Evolutionary conservation across 2,888 invertebrate genomes (phyloP).

Genomic region (Megaustenia siamemsis): DNA sequence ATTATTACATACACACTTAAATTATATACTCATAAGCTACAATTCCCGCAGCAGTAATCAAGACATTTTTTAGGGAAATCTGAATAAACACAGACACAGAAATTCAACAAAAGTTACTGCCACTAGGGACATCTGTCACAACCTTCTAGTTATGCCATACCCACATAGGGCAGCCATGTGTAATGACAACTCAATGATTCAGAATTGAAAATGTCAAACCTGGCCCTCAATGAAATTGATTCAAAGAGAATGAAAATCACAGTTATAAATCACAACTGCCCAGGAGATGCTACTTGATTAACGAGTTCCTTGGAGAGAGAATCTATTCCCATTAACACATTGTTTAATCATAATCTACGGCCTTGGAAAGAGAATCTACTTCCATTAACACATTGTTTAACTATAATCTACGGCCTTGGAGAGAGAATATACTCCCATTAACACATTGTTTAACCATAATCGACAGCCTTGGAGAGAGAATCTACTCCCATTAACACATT

Average conservation of each 20-base stretch:
- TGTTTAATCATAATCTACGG: too few species aligned
- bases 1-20: neutral
- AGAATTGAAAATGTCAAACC: neutral
- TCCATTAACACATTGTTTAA: too few species aligned
- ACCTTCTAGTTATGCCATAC: neutral
- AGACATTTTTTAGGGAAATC: neutral
- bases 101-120: neutral
- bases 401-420: too few species aligned
- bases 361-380: too few species aligned
- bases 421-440: too few species aligned
- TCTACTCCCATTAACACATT: too few species aligned
- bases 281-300: too few species aligned
- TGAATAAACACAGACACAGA: neutral
- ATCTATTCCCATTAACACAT: too few species aligned
- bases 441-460: too few species aligned
- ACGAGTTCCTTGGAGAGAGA: too few species aligned
- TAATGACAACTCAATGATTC: neutral
- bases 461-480: too few species aligned
- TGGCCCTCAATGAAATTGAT: neutral
- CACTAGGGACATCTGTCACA: too few species aligned
- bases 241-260: conserved; percentile 5
- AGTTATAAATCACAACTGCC: neutral
- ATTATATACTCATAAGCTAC: neutral
- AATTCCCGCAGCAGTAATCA: neutral
- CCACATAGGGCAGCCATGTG: neutral